These are phyloP conservation scores for Hormaphis cornu DNA, from an alignment of 1,140 invertebrate genomes.

Conservation along the genomic window DNA sequence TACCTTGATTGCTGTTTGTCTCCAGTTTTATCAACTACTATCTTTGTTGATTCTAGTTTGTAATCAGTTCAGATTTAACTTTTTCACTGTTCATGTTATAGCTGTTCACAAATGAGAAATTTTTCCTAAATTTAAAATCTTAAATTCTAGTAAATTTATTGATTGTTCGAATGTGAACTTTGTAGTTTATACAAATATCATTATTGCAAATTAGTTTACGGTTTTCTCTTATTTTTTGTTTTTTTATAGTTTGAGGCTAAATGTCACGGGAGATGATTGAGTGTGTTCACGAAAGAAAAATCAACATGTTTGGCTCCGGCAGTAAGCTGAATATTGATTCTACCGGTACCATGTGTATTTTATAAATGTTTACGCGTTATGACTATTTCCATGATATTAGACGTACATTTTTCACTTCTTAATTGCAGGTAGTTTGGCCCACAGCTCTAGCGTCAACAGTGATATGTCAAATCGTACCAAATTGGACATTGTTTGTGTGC, in stretches of 20 bases:
- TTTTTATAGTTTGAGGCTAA: background rate
- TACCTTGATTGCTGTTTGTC: background rate
- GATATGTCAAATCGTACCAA: conserved; percentile 21
- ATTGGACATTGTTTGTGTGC: conserved; percentile 87
- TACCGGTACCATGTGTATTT: background rate
- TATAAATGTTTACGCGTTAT: too few species aligned
- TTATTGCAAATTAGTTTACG: too few species aligned
- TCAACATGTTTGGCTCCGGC: conserved; percentile 21
- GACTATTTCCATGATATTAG: too few species aligned
- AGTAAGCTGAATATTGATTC: conserved; percentile 4
- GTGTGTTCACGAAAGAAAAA: conserved; percentile 21
- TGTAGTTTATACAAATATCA: too few species aligned
- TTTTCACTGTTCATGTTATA: too few species aligned
- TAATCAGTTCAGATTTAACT: too few species aligned
- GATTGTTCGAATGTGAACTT: too few species aligned
- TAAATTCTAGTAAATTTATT: too few species aligned
- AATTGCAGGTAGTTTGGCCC: background rate
- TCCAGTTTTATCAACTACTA: background rate
- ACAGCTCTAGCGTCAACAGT: conserved; percentile 9
- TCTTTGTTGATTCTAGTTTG: background rate
- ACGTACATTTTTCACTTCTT: background rate
- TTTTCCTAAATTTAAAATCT: too few species aligned
- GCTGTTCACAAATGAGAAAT: too few species aligned
- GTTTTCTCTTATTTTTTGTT: background rate
- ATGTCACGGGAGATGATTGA: conserved; percentile 5